Conservation (phyloP, 2,888 invertebrate genomes). For the Rhimphoctona megacephalus region DNA sequence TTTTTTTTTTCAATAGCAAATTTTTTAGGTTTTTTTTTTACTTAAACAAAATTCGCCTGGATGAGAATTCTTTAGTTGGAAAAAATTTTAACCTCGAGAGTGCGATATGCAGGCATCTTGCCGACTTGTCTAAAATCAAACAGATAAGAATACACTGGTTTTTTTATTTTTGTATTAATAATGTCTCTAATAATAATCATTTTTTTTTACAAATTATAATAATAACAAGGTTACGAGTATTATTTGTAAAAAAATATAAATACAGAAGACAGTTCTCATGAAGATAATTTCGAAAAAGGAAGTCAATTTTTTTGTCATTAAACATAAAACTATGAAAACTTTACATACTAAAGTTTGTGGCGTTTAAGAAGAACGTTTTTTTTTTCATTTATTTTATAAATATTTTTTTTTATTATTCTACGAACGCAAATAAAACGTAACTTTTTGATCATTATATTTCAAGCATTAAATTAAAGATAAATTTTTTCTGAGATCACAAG, state of each 20-base stretch:
- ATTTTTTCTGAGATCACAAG: neutral
- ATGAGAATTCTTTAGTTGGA: neutral
- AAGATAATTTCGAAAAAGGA: neutral
- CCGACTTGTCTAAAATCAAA: neutral
- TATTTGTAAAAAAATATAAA: too few relatives aligned
- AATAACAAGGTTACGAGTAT: too few relatives aligned
- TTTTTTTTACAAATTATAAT: neutral
- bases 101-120: neutral
- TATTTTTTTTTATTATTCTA: neutral
- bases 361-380: too few relatives aligned
- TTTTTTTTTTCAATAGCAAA: neutral
- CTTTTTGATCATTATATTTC: neutral
- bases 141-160: neutral
- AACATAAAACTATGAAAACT: too few relatives aligned
- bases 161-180: neutral
- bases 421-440: neutral
- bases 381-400: neutral
- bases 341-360: too few relatives aligned
- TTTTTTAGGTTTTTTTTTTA: neutral
- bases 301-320: neutral
- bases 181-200: neutral
- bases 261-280: too few relatives aligned
- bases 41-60: neutral
- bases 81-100: conserved; percentile 4
- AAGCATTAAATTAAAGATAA: neutral